Percentiles rank a stretch among this genome's conserved stretches.
Evolutionary conservation across 2,797 vertebrate species (phyloP).

Genomic region (Geotria australis): DNA sequence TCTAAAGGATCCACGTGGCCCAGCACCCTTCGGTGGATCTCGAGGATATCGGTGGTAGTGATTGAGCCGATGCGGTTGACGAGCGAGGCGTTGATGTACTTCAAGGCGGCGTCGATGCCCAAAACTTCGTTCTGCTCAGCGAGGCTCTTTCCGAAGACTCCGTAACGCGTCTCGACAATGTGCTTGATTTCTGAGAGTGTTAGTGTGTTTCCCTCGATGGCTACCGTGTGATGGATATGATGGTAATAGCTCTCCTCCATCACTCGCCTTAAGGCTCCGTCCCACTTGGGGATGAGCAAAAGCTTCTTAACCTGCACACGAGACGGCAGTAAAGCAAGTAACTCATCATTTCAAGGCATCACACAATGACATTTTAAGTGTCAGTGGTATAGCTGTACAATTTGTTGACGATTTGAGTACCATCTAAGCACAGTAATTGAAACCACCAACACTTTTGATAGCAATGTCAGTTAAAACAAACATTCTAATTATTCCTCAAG

Average conservation of each 20-base stretch:
- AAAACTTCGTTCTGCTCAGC: constrained; percentile 89
- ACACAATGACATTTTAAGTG: too few relatives aligned
- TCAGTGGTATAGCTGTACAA: too few relatives aligned
- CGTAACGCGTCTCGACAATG: constrained; percentile 77
- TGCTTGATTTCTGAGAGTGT: constrained; percentile 73
- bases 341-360: too few relatives aligned
- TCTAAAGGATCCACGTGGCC: constrained; percentile 71
- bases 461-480: too few relatives aligned
- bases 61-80: constrained; percentile 35
- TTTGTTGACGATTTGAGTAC: too few relatives aligned
- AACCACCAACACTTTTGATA: too few relatives aligned
- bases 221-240: constrained; percentile 94
- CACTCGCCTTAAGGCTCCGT: constrained; percentile 48
- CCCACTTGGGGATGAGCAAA: constrained; percentile 84
- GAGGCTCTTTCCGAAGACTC: constrained; percentile 64
- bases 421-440: too few relatives aligned
- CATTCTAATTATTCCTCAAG: too few relatives aligned
- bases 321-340: too few relatives aligned
- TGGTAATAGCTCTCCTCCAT: constrained; percentile 97
- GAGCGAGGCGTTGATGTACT: constrained; percentile 61
- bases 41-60: constrained; percentile 28
- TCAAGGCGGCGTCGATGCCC: constrained; percentile 66
- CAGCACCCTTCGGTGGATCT: constrained; percentile 63
- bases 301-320: constrained; percentile 28
- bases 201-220: constrained; percentile 81